Percentiles rank a stretch among this genome's conserved stretches.
phyloP scores from a whole-genome alignment of 1,140 invertebrate genomes.

The Bombus waltoni region DNA sequence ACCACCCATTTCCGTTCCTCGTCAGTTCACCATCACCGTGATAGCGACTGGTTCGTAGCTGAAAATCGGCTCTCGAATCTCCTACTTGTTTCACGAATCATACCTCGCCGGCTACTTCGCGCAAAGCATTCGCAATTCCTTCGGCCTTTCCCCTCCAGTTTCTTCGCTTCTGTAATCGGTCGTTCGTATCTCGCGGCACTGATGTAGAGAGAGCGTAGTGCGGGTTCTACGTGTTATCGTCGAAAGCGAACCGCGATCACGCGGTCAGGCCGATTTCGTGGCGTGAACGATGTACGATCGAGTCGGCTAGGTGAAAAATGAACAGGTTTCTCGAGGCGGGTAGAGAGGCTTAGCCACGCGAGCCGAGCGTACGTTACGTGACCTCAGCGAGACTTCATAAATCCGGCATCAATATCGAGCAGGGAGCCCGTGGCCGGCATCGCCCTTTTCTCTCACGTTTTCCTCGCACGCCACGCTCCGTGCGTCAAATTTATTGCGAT shows the following conservation, averaged over 20 bases:
- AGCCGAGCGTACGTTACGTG: conserved; percentile 62
- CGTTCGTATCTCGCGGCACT: conserved; percentile 54
- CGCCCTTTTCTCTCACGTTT: conserved; percentile 38
- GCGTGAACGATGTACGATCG: conserved; percentile 54
- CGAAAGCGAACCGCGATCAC: conserved; percentile 25
- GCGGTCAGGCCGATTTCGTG: conserved; percentile 51
- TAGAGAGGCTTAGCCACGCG: conserved; percentile 24
- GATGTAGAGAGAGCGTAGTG: conserved; percentile 57
- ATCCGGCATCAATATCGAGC: conserved; percentile 69
- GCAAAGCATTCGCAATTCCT: conserved; percentile 61
- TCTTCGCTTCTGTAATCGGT: conserved; percentile 6
- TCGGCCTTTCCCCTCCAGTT: background rate
- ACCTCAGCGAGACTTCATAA: conserved; percentile 69
- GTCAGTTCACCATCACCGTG: background rate
- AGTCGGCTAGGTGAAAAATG: conserved; percentile 59
- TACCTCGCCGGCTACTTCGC: conserved; percentile 42
- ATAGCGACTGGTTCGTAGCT: background rate
- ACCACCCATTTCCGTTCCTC: conserved; percentile 18
- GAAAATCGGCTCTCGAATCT: conserved; percentile 41
- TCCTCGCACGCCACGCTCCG: conserved; percentile 16
- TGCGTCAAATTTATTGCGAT: conserved; percentile 43
- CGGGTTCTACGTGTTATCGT: conserved; percentile 60
- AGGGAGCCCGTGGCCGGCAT: conserved; percentile 24
- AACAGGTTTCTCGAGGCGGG: conserved; percentile 39
- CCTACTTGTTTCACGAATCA: background rate